Conservation (phyloP, 2,888 invertebrate species). For the Drosophila antonietae region DNA sequence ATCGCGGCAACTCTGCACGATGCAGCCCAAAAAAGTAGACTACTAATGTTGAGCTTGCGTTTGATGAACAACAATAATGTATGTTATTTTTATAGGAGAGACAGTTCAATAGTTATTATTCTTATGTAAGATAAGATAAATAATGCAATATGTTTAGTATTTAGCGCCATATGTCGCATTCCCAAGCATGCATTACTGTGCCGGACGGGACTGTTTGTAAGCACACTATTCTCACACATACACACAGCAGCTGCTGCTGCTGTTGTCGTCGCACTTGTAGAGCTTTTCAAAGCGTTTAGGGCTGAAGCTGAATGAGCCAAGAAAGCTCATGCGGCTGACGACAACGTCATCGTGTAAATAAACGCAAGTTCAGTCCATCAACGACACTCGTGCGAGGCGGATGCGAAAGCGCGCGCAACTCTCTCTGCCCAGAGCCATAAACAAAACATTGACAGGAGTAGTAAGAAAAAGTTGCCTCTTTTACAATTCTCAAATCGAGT, state of each 20-base stretch:
- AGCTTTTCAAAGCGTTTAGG: slow-evolving; percentile 47
- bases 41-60: slow-evolving; percentile 3
- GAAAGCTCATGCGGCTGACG: slow-evolving; percentile 43
- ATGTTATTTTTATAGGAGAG: rapidly evolving
- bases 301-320: slow-evolving; percentile 40
- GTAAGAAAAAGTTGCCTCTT: slow-evolving; percentile 39
- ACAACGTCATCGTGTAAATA: slow-evolving; percentile 61
- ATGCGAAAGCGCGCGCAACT: slow-evolving; percentile 51
- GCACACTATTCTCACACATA: slow-evolving; percentile 41
- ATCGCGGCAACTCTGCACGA: slow-evolving; percentile 17
- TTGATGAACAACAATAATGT: background rate
- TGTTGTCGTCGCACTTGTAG: slow-evolving; percentile 54
- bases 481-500: slow-evolving; percentile 14
- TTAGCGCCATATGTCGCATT: background rate
- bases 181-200: background rate
- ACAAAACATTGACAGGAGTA: slow-evolving; percentile 49
- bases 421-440: slow-evolving; percentile 48
- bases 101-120: background rate
- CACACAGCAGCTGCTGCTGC: slow-evolving; percentile 41
- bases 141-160: background rate
- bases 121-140: too few species aligned
- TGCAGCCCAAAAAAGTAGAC: slow-evolving; percentile 42
- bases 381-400: slow-evolving; percentile 75
- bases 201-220: slow-evolving; percentile 32
- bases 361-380: slow-evolving; percentile 76